Conservation (phyloP, 1,140 invertebrate genomes). For the Choristoneura fumiferana region DNA sequence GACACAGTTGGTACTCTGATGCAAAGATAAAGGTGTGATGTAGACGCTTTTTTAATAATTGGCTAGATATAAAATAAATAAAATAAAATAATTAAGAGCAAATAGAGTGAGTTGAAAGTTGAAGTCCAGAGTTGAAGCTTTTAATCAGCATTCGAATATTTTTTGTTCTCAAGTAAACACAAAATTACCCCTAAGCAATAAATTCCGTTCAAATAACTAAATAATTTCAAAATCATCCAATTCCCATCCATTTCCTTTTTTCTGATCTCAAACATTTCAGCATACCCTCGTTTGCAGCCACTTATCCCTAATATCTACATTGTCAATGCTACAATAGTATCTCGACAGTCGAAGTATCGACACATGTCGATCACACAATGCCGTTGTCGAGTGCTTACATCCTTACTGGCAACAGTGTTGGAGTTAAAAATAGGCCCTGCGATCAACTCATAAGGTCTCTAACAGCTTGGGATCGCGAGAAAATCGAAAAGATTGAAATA, state of each 20-base stretch:
- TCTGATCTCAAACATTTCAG: slow-evolving; percentile 11
- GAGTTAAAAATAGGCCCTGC: too few relatives aligned
- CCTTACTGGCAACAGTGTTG: slow-evolving; percentile 22
- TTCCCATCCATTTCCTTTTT: slow-evolving; percentile 9
- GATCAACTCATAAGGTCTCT: slow-evolving; percentile 26
- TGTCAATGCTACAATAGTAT: slow-evolving; percentile 26
- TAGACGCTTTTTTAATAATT: too few relatives aligned
- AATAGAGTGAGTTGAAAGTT: too few relatives aligned
- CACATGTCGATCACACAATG: slow-evolving; percentile 64
- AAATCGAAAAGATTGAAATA: slow-evolving; percentile 46
- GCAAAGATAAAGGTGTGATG: too few relatives aligned
- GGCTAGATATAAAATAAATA: too few relatives aligned
- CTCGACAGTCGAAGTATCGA: slow-evolving; percentile 51
- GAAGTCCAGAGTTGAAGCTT: too few relatives aligned
- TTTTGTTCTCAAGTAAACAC: too few relatives aligned
- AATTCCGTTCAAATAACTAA: background rate
- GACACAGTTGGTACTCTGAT: too few relatives aligned
- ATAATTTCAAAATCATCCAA: slow-evolving; percentile 14
- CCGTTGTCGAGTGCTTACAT: slow-evolving; percentile 49
- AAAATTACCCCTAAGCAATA: too few relatives aligned
- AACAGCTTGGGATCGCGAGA: slow-evolving; percentile 40
- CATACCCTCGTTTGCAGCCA: slow-evolving; percentile 17
- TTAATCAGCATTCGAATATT: too few relatives aligned
- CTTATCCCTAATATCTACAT: slow-evolving; percentile 18
- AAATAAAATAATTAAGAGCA: too few relatives aligned